Conservation (phyloP, 1,140 invertebrate genomes). For the Drosophila pruinosa region DNA sequence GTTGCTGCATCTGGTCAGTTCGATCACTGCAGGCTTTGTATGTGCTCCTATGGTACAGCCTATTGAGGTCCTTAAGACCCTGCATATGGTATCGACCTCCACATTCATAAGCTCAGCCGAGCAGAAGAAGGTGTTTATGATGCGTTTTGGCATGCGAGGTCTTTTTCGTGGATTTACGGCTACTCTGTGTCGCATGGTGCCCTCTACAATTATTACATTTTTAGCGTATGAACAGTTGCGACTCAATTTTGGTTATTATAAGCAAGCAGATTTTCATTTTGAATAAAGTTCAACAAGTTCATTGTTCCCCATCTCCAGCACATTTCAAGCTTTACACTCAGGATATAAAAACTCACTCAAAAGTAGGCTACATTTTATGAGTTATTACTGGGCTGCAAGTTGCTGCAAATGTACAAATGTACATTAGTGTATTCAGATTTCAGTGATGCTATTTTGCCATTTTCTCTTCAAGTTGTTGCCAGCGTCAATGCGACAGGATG, state of each 20-base stretch:
- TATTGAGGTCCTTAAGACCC: slow-evolving; percentile 49
- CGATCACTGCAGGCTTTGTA: slow-evolving; percentile 33
- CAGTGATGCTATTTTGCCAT: neutral
- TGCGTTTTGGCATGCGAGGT: slow-evolving; percentile 42
- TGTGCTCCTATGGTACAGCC: slow-evolving; percentile 50
- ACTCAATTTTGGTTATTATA: slow-evolving; percentile 46
- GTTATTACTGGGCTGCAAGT: no score
- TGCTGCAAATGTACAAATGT: no score
- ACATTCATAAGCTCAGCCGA: neutral
- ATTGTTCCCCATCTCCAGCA: no score
- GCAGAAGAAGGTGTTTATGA: slow-evolving; percentile 3
- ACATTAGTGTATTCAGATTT: neutral
- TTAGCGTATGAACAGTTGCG: slow-evolving; percentile 55
- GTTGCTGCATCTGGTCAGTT: slow-evolving; percentile 45
- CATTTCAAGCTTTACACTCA: no score
- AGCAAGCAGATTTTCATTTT: neutral
- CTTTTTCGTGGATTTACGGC: slow-evolving; percentile 55
- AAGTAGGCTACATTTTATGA: neutral
- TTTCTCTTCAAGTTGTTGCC: neutral
- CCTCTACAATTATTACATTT: slow-evolving; percentile 52
- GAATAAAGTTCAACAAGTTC: no score
- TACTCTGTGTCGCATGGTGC: slow-evolving; percentile 35
- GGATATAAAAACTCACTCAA: no score
- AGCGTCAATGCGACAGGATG: slow-evolving; percentile 24
- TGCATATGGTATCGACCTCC: slow-evolving; percentile 33